phyloP scores from a whole-genome alignment of 92 coral and sea anemone species.

The Diadumene lineata region DNA sequence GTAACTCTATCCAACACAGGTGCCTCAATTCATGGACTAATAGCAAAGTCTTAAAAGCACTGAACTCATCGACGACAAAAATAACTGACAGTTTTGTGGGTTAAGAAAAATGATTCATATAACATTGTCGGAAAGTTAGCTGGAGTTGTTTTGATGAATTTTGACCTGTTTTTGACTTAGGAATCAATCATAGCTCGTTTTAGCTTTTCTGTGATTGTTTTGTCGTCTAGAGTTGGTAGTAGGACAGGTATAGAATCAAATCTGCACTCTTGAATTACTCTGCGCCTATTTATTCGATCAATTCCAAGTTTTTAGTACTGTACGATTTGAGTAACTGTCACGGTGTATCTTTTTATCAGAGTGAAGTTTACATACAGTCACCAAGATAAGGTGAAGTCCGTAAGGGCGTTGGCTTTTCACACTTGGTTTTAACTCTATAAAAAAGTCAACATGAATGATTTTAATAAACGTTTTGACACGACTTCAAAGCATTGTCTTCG shows the following conservation, averaged over 20 bases:
- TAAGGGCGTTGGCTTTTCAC: not conserved
- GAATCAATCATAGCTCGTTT: not conserved
- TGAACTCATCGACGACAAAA: not conserved
- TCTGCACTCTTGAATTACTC: not conserved
- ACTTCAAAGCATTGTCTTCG: conserved; percentile 2
- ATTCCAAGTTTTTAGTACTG: not conserved
- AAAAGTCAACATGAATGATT: not conserved
- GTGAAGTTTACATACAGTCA: not conserved
- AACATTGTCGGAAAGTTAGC: conserved; percentile 3
- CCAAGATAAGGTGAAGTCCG: not conserved
- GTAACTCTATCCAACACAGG: conserved; percentile 24
- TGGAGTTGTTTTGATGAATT: not conserved
- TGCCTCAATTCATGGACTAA: conserved; percentile 31
- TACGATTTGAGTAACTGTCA: not conserved
- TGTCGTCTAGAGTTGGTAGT: not conserved
- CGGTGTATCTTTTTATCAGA: not conserved
- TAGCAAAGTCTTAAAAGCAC: conserved; percentile 28
- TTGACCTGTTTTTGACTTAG: not conserved
- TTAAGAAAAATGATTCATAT: conserved; percentile 4
- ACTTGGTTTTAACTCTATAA: not conserved
- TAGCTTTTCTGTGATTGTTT: not conserved
- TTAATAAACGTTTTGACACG: not conserved
- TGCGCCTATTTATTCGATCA: not conserved
- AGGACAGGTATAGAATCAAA: too few species aligned
- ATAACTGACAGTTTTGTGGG: conserved; percentile 36